Evolutionary conservation across 2,113 vertebrate species (phyloP), one percentile per base, ranked within the genome.

Genomic region (Pomatostomus ruficeps): DNA sequence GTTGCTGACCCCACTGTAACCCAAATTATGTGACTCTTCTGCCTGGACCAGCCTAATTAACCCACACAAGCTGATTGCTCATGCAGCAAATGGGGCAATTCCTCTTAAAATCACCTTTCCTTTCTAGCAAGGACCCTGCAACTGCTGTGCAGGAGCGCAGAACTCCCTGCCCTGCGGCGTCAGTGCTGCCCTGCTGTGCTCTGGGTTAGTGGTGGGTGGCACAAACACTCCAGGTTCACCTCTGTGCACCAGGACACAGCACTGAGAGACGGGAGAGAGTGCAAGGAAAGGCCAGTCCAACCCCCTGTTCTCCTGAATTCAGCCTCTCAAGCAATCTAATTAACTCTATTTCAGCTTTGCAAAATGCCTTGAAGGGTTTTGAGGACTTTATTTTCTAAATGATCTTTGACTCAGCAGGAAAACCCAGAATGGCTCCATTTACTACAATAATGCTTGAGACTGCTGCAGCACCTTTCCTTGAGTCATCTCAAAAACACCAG

Each of bases 381-480:
- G 85, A 88, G 87, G 58, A 62, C 87, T 95, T 82, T 62, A 49
- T 65, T 70, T 70, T 70, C 70, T 38, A 77, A 95, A 84, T 14
- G 65, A 66, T 84, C 86, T 94, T 78, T 89, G 77, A 92, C 86
- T 88, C 70, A 58, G 85, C 73, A 61, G 28, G 85, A 83, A 87
- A 77, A 54, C 29, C 42, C 68, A 80, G 66, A 51, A 73, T 80
- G 57, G 84, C 40, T 89, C 45, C 59, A 33, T 57, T 81, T 88
- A 35, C 59, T 79, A 52, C 36, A 58, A 25, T 48, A 78, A 72
- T 22, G 45, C n/a, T 80, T 26, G 49, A 84, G 75, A 73, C 35
- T 24, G 29, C 66, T 46, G 79, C 67, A 73, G 87, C 82, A 85
- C 46, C 85, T 86, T 91, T 51, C 90, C 68, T 73, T 59, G 42